Evolutionary conservation across 1,140 invertebrate genomes (phyloP), one percentile per base, ranked within the genome.

Genomic region (Euwallacea fornicatus): DNA sequence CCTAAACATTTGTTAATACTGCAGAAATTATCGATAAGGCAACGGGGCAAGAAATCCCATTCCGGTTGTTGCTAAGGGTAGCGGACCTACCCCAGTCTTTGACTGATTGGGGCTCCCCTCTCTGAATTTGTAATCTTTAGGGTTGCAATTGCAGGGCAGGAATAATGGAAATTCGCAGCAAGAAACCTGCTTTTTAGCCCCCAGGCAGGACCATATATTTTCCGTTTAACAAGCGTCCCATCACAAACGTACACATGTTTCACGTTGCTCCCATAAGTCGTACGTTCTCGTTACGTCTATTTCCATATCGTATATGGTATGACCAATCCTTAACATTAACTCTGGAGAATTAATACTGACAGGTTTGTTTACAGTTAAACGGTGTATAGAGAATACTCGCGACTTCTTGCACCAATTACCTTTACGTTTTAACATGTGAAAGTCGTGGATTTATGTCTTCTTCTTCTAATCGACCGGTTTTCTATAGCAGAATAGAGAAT

Each of bases 281-380:
- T 50, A 50, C 53, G 53, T 66, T 66, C 64, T 66, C 64, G 54
- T 54, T 66, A 66, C 53, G 53, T 66, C 53, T 56, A 66, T 66
- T 55, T 66, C 53, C 42, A 43, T 56, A 66, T 66, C 64, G 41
- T 66, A 66, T 55, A 66, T 66, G 53, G 50, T 56, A 55, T 15
- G 64, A 43, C 64, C 64, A 56, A 56, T 55, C 64, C 50, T 56
- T 43, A 55, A 56, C 42, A 56, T 64, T 64, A 64, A 64, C 43
- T 21, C 43, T 21, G 46, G 53, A 66, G 64, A n/a, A 43, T 42
- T 66, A 56, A 42, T 66, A 42, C 42, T 54, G 54, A 56, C 64
- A 55, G 33, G 47, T 21, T 66, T 11, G 64, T 56, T 66, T 66
- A 66, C 64, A 54, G 64, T 66, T 66, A 66, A 43, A 66, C 64